These are phyloP conservation scores for Mus pahari DNA, from an alignment of 2,113 vertebrate species.

Conservation along the genomic window DNA sequence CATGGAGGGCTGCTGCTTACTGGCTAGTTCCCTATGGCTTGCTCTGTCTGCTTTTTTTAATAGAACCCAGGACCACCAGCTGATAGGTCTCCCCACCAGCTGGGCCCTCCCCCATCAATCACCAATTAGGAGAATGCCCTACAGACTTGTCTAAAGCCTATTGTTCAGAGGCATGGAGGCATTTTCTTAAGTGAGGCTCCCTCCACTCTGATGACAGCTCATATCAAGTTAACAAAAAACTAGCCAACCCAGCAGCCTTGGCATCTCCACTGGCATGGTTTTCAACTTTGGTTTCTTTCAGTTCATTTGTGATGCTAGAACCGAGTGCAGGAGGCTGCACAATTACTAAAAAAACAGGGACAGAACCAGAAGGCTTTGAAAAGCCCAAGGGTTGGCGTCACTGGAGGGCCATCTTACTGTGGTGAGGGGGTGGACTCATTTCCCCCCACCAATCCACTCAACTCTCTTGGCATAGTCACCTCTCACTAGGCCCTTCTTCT, in stretches of 20 bases:
- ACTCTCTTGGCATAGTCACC: not conserved
- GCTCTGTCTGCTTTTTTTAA: not conserved
- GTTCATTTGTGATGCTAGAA: not conserved
- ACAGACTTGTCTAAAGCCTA: not conserved
- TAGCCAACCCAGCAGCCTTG: not conserved
- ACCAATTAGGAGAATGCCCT: not conserved
- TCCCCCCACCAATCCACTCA: not conserved
- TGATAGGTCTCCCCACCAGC: not conserved
- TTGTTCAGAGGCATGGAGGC: too few relatives aligned
- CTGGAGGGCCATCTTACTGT: not conserved
- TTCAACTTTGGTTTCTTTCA: not conserved
- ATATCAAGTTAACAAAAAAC: not conserved
- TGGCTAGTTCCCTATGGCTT: not conserved
- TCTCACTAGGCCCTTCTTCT: not conserved
- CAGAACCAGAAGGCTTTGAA: not conserved
- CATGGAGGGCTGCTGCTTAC: not conserved
- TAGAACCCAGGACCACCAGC: not conserved
- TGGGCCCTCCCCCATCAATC: not conserved
- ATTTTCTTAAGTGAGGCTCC: not conserved
- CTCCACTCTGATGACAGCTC: not conserved
- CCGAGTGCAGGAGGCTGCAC: not conserved
- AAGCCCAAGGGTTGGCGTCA: not conserved
- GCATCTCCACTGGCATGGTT: not conserved
- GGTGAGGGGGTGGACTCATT: not conserved
- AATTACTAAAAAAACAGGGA: too few relatives aligned